These are phyloP conservation scores for Stenichneumon culpator DNA, from an alignment of 2,888 invertebrate genomes.

Conservation along the genomic window DNA sequence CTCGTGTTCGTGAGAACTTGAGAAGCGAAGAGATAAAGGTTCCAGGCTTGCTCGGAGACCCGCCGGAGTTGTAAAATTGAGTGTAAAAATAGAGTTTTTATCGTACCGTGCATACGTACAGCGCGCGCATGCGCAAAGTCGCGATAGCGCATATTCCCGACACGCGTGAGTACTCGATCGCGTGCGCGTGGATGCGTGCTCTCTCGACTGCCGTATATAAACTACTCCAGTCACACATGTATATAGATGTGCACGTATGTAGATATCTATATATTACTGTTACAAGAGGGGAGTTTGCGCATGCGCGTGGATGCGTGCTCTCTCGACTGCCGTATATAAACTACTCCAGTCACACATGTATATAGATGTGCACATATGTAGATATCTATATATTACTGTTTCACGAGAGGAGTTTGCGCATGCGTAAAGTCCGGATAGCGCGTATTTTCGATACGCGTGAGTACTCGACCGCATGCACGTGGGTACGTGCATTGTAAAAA, in stretches of 20 bases:
- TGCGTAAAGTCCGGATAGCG: too few relatives aligned
- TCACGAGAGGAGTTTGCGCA: not conserved
- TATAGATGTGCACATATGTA: not conserved
- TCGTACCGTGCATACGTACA: not conserved
- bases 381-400: not conserved
- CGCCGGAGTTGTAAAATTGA: not conserved
- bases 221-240: conserved; percentile 2
- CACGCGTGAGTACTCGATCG: conserved; percentile 54
- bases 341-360: not conserved
- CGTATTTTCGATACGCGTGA: too few relatives aligned
- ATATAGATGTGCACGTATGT: not conserved
- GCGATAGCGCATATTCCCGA: conserved; percentile 35
- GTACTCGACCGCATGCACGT: too few relatives aligned
- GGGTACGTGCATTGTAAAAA: too few relatives aligned
- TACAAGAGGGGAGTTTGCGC: not conserved
- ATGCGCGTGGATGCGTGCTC: conserved; percentile 26
- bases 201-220: not conserved
- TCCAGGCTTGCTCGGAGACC: not conserved
- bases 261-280: not conserved
- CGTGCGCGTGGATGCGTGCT: conserved; percentile 37
- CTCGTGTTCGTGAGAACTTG: conserved; percentile 42
- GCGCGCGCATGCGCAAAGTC: conserved; percentile 8
- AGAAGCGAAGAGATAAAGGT: conserved; percentile 25
- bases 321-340: not conserved
- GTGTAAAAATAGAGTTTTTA: conserved; percentile 26